Evolutionary conservation across 2,113 vertebrate species (phyloP).

Genomic region (Nycticryphes semicollaris): DNA sequence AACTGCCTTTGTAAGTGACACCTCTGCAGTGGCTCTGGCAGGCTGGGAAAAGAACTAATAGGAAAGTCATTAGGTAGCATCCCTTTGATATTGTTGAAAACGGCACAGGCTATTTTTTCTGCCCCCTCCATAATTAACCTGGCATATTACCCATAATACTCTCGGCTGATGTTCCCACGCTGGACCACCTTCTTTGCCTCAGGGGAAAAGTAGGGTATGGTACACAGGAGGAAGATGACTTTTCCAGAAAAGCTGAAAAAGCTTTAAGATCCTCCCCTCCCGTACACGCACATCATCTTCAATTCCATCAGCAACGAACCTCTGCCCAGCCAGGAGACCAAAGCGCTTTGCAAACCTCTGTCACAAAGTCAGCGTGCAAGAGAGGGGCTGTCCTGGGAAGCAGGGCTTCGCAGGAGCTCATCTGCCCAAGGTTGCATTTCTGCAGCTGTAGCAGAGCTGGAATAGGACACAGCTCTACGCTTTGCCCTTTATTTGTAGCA

Average conservation of each 20-base stretch:
- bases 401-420: background rate
- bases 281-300: fast-evolving
- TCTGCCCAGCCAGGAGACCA: background rate
- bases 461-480: background rate
- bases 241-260: slow-evolving; percentile 1
- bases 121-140: slow-evolving; percentile 44
- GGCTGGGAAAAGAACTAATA: slow-evolving; percentile 55
- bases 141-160: slow-evolving; percentile 32
- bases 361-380: background rate
- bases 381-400: background rate
- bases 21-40: slow-evolving; percentile 35
- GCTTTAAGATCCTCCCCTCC: background rate
- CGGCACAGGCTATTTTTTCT: slow-evolving; percentile 28
- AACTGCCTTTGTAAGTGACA: slow-evolving; percentile 62
- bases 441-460: background rate
- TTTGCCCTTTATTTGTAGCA: background rate
- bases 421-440: background rate
- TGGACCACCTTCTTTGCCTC: background rate
- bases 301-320: background rate
- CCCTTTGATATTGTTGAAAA: slow-evolving; percentile 56
- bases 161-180: background rate
- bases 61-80: slow-evolving; percentile 62
- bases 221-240: background rate
- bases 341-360: background rate
- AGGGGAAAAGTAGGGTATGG: background rate